Conservation (phyloP, 2,113 vertebrate species). For the Pimephales promelas region DNA sequence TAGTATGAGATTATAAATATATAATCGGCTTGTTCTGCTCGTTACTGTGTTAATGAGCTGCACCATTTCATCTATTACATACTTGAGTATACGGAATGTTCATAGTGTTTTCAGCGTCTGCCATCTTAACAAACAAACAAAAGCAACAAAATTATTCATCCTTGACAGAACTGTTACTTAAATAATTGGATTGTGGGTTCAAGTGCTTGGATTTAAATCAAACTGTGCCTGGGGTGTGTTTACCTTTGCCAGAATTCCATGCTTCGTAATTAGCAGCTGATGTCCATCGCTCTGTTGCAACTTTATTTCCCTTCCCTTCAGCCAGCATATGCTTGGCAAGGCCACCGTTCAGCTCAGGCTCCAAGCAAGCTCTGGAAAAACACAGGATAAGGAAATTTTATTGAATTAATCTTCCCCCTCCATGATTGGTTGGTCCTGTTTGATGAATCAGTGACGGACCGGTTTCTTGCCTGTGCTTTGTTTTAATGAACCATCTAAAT, state of each 20-base stretch:
- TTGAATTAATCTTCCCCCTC: constrained; percentile 44
- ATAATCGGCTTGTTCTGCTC: too few relatives aligned
- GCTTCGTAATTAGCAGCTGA: constrained; percentile 48
- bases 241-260: constrained; percentile 61
- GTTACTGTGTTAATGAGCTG: too few relatives aligned
- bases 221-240: constrained; percentile 70
- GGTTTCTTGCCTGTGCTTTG: not conserved
- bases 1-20: too few relatives aligned
- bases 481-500: not conserved
- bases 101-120: too few relatives aligned
- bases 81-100: too few relatives aligned
- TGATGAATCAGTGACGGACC: not conserved
- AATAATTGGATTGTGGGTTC: constrained; percentile 73
- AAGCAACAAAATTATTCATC: constrained; percentile 64
- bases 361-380: constrained; percentile 33
- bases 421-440: not conserved
- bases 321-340: constrained; percentile 46
- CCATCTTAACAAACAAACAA: too few relatives aligned
- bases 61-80: too few relatives aligned
- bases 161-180: constrained; percentile 64
- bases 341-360: constrained; percentile 19
- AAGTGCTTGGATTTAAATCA: constrained; percentile 61
- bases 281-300: constrained; percentile 42
- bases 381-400: constrained; percentile 28
- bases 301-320: constrained; percentile 49